Conservation (phyloP, 2,113 vertebrate species). For the Tamias sibiricus region DNA sequence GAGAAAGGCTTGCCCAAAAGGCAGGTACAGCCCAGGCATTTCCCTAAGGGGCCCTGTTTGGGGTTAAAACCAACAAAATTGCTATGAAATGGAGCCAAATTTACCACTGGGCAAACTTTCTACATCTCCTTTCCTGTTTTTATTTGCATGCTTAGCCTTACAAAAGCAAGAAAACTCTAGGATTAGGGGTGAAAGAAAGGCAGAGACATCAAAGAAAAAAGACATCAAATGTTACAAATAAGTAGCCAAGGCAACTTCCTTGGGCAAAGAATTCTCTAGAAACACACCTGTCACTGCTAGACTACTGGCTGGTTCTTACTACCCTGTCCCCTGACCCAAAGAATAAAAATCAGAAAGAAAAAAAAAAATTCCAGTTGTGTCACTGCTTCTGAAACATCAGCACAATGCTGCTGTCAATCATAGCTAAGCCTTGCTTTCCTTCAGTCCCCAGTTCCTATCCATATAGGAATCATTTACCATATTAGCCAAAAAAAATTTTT, state of each 20-base stretch:
- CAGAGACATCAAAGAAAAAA: neutral
- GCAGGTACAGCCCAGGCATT: constrained; percentile 9
- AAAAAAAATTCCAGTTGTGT: too few relatives aligned
- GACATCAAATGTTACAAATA: neutral
- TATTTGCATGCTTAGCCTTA: neutral
- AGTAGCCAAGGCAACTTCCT: neutral
- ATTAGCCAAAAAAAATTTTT: neutral
- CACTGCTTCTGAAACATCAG: neutral
- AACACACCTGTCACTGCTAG: neutral
- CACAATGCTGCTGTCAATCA: constrained; percentile 9
- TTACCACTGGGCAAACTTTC: neutral
- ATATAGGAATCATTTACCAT: neutral
- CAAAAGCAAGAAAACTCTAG: neutral
- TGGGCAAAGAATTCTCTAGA: constrained; percentile 44
- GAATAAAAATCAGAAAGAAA: constrained; percentile 32
- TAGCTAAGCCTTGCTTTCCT: neutral
- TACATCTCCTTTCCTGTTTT: neutral
- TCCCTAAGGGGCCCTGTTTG: neutral
- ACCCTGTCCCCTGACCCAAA: neutral
- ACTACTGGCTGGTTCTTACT: neutral
- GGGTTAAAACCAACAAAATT: constrained; percentile 41
- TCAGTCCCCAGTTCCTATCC: neutral
- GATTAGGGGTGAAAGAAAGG: constrained; percentile 16
- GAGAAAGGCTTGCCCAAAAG: constrained; percentile 17
- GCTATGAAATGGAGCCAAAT: neutral